Evolutionary conservation across 1,140 invertebrate genomes (phyloP).

Genomic region (Parapsyche elsis): DNA sequence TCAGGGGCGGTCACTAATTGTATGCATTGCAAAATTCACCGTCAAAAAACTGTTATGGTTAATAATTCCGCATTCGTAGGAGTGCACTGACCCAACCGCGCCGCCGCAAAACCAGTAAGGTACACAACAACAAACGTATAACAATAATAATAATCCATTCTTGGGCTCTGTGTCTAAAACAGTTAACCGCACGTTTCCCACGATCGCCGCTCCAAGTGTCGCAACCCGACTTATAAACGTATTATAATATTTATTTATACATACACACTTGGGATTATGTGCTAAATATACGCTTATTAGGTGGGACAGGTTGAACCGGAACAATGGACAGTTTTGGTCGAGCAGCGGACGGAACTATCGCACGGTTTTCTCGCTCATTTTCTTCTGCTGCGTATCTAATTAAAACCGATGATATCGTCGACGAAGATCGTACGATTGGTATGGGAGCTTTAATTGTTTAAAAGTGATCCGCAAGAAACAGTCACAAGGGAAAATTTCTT

Average conservation of each 20-base stretch:
- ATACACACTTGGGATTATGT: neutral
- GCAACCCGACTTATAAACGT: neutral
- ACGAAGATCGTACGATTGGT: neutral
- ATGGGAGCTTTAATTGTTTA: constrained; percentile 15
- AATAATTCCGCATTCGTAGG: constrained; percentile 19
- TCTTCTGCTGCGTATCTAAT: neutral
- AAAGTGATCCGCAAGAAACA: neutral
- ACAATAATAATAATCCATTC: neutral
- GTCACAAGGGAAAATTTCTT: too few relatives aligned
- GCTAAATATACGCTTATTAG: neutral
- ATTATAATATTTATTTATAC: neutral
- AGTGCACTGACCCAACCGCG: neutral
- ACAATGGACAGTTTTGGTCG: neutral
- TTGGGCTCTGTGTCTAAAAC: neutral
- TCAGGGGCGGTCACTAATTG: neutral
- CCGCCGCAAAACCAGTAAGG: constrained; percentile 13
- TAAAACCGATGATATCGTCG: neutral
- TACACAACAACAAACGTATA: neutral
- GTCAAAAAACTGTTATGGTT: neutral
- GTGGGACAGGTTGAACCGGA: neutral
- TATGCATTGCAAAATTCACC: neutral
- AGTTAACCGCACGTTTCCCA: neutral
- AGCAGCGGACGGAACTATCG: neutral
- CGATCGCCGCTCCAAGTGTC: neutral
- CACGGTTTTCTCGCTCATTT: neutral